These are phyloP conservation scores for Heliocidaris erythrogramma DNA, from an alignment of 35 echinoderm and acorn worm genomes.

Conservation along the genomic window DNA sequence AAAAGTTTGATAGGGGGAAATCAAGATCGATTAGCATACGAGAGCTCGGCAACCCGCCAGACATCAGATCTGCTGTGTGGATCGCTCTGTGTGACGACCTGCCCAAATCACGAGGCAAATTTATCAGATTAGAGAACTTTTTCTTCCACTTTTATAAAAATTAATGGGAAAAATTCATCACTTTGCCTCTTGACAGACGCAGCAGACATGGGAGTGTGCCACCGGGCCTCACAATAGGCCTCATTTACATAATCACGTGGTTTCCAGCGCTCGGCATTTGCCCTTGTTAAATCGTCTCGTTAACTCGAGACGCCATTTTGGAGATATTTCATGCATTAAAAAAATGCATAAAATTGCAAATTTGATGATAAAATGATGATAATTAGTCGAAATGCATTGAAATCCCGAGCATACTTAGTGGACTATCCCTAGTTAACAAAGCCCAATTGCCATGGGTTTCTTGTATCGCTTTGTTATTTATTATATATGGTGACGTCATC, in stretches of 20 bases:
- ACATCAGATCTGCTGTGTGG: neutral
- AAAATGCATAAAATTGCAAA: neutral
- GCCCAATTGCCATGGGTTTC: neutral
- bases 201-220: neutral
- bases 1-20: neutral
- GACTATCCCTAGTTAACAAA: neutral
- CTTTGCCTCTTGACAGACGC: conserved; percentile 37
- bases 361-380: conserved; percentile 25
- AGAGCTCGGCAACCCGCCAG: neutral
- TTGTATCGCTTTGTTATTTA: conserved; percentile 17
- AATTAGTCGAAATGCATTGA: conserved; percentile 12
- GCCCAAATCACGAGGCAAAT: conserved; percentile 32
- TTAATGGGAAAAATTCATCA: conserved; percentile 48
- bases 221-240: neutral
- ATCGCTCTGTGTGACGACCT: conserved; percentile 12
- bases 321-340: neutral
- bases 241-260: conserved; percentile 52
- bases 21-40: neutral
- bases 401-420: neutral
- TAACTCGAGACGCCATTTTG: conserved; percentile 39
- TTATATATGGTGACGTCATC: conserved; percentile 36
- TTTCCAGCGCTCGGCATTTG: conserved; percentile 32
- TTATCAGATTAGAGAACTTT: conserved; percentile 48
- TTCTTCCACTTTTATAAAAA: conserved; percentile 30
- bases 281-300: conserved; percentile 18